Evolutionary conservation across 2,113 vertebrate species (phyloP).

Genomic region (Megaceryle maxima): DNA sequence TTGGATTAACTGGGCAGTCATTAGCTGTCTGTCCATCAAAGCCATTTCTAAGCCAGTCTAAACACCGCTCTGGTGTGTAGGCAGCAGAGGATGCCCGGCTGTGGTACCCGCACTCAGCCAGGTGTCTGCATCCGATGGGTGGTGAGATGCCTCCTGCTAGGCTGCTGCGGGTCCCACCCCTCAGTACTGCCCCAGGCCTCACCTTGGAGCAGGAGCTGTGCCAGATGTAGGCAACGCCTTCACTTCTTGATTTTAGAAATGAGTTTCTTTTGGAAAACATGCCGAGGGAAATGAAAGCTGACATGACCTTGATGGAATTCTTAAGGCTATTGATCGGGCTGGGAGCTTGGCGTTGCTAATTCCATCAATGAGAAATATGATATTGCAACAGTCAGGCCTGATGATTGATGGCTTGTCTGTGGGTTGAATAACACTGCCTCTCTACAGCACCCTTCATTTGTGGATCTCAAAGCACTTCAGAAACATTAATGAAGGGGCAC

Average conservation of each 20-base stretch:
- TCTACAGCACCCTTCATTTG: neutral
- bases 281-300: neutral
- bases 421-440: neutral
- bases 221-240: accelerated
- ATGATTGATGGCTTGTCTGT: neutral
- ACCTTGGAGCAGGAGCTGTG: accelerated
- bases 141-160: neutral
- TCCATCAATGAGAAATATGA: neutral
- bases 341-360: neutral
- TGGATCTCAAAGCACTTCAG: neutral
- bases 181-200: accelerated
- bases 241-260: neutral
- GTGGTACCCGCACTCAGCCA: neutral
- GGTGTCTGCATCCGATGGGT: neutral
- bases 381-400: neutral
- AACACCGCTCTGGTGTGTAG: accelerated
- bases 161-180: neutral
- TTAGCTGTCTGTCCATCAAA: neutral
- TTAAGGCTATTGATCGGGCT: neutral
- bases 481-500: accelerated
- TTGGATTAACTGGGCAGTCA: neutral
- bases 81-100: neutral
- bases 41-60: neutral
- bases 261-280: neutral
- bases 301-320: neutral